Evolutionary conservation across 2,797 vertebrate species (phyloP).

Genomic region (Cuculus canorus): DNA sequence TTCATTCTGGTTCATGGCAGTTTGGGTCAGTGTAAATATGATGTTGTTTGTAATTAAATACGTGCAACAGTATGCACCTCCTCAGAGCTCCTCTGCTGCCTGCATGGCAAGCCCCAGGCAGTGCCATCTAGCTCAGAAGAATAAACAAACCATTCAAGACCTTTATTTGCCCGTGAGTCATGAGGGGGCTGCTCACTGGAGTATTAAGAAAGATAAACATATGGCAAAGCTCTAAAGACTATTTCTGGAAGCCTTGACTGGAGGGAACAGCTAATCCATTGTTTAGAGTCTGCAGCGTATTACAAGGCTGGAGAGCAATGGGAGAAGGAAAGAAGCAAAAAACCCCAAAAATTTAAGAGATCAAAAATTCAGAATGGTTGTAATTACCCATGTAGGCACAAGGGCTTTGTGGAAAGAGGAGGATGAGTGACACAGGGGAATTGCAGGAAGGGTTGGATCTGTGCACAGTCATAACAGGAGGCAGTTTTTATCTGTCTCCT

Average conservation of each 20-base stretch:
- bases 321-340: conserved; percentile 31
- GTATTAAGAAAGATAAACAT: conserved; percentile 81
- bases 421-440: background rate
- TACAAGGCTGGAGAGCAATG: conserved; percentile 49
- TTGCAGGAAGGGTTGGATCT: background rate
- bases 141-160: conserved; percentile 72
- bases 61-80: background rate
- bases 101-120: conserved; percentile 25
- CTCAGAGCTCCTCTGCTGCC: conserved; percentile 43
- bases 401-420: conserved; percentile 6
- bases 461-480: background rate
- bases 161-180: conserved; percentile 74
- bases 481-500: background rate
- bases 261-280: conserved; percentile 78
- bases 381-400: conserved; percentile 56
- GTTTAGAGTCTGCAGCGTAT: conserved; percentile 67
- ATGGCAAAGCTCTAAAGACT: conserved; percentile 76
- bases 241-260: conserved; percentile 76
- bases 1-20: conserved; percentile 22
- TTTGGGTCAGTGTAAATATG: background rate
- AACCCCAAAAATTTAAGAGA: conserved; percentile 5
- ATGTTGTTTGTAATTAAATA: conserved; percentile 43
- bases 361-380: conserved; percentile 58
- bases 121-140: conserved; percentile 56
- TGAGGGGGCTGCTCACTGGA: conserved; percentile 71